Percentiles rank a stretch among this genome's conserved stretches.
These are phyloP conservation scores for Centroberyx gerrardi DNA, from an alignment of 2,797 vertebrate genomes.

Conservation along the genomic window DNA sequence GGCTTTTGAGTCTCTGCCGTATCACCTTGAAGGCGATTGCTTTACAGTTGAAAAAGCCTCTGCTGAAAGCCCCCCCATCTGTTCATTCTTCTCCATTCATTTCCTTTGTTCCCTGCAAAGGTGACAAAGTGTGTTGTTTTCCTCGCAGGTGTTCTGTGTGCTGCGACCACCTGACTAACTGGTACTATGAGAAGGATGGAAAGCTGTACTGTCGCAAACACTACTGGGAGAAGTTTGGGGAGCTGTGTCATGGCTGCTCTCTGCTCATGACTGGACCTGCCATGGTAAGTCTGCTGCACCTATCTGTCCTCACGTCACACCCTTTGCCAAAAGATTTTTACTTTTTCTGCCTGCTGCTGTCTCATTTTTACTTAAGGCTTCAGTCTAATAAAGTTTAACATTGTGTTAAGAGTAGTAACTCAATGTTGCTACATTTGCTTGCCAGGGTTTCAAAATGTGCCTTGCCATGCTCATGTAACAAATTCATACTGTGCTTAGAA, in stretches of 20 bases:
- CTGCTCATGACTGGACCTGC: conserved; percentile 96
- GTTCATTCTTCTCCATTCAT: neutral
- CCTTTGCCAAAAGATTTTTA: neutral
- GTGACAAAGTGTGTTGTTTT: conserved; percentile 35
- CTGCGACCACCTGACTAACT: conserved; percentile 94
- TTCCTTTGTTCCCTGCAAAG: conserved; percentile 13
- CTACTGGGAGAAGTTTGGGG: conserved; percentile 96
- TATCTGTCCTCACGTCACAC: neutral
- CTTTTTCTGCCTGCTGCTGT: neutral
- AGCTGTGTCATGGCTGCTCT: conserved; percentile 95
- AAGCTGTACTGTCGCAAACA: conserved; percentile 95
- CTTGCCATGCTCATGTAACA: conserved; percentile 39
- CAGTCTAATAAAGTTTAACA: conserved; percentile 16
- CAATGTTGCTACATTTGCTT: conserved; percentile 16
- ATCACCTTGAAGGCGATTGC: conserved; percentile 7
- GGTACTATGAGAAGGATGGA: conserved; percentile 95
- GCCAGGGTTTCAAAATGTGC: conserved; percentile 23
- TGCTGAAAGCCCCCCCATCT: neutral
- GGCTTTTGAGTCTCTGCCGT: neutral
- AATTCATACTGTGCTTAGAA: neutral
- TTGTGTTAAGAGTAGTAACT: conserved; percentile 18
- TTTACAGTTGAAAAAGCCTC: neutral
- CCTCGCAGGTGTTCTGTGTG: conserved; percentile 93
- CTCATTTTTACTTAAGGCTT: conserved; percentile 11
- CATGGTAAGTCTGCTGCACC: conserved; percentile 87